Evolutionary conservation across 2,113 vertebrate genomes (phyloP).

Genomic region (Danio rerio): DNA sequence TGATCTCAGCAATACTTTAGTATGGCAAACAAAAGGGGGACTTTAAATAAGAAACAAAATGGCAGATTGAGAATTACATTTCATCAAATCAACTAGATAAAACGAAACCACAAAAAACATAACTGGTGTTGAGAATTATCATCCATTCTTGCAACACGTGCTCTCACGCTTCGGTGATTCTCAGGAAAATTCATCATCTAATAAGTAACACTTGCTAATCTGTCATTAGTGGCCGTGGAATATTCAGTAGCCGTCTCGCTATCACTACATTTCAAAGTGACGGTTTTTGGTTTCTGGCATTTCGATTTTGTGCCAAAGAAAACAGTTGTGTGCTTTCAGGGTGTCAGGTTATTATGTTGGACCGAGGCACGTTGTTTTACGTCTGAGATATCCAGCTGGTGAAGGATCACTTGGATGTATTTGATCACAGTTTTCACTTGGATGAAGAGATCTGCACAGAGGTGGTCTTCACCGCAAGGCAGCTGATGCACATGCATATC

Average conservation of each 20-base stretch:
- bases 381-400: constrained; percentile 42
- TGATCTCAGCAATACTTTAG: constrained; percentile 49
- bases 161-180: constrained; percentile 41
- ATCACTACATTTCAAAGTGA: constrained; percentile 32
- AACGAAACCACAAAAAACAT: constrained; percentile 44
- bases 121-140: constrained; percentile 50
- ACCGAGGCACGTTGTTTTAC: constrained; percentile 28
- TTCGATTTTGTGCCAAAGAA: constrained; percentile 6
- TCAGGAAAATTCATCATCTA: constrained; percentile 41
- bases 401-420: constrained; percentile 8
- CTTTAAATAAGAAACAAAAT: constrained; percentile 48
- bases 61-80: constrained; percentile 40
- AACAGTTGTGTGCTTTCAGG: constrained; percentile 33
- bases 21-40: constrained; percentile 39
- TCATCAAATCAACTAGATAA: constrained; percentile 31
- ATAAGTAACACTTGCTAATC: constrained; percentile 45
- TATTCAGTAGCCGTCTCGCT: constrained; percentile 36
- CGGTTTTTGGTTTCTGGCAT: constrained; percentile 3
- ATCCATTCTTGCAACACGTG: constrained; percentile 47
- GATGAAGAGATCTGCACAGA: constrained; percentile 43
- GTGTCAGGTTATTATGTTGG: constrained; percentile 37
- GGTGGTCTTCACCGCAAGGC: constrained; percentile 18
- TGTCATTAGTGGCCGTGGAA: constrained; percentile 41
- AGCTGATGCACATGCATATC: constrained; percentile 32
- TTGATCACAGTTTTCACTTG: constrained; percentile 52